Evolutionary conservation across 2,113 vertebrate genomes (phyloP).

Genomic region (Carollia perspicillata): DNA sequence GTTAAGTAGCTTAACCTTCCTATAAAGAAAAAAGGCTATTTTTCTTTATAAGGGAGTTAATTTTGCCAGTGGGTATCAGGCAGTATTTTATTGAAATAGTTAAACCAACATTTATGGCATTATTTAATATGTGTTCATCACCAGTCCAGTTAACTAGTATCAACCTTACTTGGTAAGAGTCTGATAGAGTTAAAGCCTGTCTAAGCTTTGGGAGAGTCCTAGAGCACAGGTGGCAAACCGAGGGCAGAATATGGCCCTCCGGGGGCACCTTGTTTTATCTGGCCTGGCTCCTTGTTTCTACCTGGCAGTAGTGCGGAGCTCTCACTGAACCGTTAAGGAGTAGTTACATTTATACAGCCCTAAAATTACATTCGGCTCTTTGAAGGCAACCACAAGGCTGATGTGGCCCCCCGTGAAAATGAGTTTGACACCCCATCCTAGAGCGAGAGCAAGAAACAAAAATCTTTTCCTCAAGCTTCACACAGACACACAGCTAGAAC

Average conservation of each 20-base stretch:
- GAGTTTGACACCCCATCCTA: not conserved
- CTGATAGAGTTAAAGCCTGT: not conserved
- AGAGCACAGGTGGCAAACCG: not conserved
- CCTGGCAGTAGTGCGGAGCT: no score
- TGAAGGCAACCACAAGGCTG: no score
- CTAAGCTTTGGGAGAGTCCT: not conserved
- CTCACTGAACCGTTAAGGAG: no score
- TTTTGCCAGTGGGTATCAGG: not conserved
- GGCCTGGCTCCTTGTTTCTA: no score
- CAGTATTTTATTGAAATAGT: conserved; percentile 26
- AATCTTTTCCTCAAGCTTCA: not conserved
- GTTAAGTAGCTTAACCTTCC: not conserved
- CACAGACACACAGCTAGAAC: not conserved
- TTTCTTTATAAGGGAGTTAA: not conserved
- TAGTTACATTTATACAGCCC: no score
- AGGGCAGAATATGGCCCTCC: no score
- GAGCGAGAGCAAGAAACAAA: not conserved
- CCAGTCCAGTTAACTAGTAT: not conserved
- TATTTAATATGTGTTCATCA: not conserved
- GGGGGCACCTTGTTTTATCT: no score
- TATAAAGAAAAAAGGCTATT: not conserved
- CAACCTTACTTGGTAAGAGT: not conserved
- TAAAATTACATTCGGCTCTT: no score
- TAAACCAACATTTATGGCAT: not conserved
- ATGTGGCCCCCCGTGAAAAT: no score